These are phyloP conservation scores for Eutrigla gurnardus DNA, from an alignment of 2,797 vertebrate species.

Conservation along the genomic window DNA sequence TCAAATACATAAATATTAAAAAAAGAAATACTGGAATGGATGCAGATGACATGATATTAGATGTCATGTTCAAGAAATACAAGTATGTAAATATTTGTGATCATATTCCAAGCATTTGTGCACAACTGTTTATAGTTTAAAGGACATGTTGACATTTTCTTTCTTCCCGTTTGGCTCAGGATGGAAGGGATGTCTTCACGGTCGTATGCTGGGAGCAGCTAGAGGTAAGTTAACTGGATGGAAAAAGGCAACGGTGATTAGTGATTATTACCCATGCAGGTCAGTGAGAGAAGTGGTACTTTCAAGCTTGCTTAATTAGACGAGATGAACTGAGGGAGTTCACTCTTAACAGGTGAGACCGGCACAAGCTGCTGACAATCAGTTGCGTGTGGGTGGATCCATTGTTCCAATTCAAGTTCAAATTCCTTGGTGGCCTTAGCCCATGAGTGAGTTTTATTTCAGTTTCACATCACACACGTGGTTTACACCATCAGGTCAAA, in stretches of 20 bases:
- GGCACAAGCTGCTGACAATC: not conserved
- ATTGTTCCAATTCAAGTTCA: not conserved
- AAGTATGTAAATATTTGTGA: not conserved
- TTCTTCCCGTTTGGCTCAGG: not conserved
- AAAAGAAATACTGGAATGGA: not conserved
- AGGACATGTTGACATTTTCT: not conserved
- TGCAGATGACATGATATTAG: not conserved
- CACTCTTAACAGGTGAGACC: not conserved
- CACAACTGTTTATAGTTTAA: not conserved
- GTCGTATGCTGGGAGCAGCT: constrained; percentile 10
- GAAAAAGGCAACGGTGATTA: constrained; percentile 22
- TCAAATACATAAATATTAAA: too few relatives aligned
- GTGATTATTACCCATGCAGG: constrained; percentile 21
- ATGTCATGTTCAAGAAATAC: constrained; percentile 1
- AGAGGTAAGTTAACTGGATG: constrained; percentile 29
- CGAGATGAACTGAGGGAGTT: constrained; percentile 7
- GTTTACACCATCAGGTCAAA: not conserved
- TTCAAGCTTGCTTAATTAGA: constrained; percentile 41
- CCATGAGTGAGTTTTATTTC: not conserved
- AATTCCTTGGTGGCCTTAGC: not conserved
- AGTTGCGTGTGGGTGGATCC: not conserved
- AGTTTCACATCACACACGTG: too few relatives aligned
- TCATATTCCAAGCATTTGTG: not conserved
- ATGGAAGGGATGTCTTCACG: not conserved
- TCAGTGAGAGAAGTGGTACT: constrained; percentile 22